These are phyloP conservation scores for Troides helena DNA, from an alignment of 2,888 invertebrate species.

Conservation along the genomic window DNA sequence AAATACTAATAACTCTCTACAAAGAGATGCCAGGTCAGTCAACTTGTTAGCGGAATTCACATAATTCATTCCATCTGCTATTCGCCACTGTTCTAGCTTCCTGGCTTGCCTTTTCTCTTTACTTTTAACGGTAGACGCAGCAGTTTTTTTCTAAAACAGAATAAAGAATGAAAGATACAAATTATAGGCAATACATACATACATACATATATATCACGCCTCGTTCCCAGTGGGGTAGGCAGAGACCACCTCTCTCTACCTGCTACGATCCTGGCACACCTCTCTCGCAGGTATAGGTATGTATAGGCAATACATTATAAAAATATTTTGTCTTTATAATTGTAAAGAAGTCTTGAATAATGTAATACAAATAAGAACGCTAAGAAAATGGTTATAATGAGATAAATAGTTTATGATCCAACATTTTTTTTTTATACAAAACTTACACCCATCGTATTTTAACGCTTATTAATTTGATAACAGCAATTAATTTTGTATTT, in stretches of 20 bases:
- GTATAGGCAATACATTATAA: too few species aligned
- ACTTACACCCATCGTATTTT: not conserved
- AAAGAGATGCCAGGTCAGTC: constrained; percentile 80
- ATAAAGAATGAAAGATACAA: not conserved
- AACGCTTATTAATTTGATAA: not conserved
- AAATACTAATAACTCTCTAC: constrained; percentile 82
- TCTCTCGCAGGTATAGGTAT: too few species aligned
- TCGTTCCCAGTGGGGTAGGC: too few species aligned
- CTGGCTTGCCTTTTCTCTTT: constrained; percentile 83
- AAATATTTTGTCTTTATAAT: not conserved
- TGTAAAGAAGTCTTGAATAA: not conserved
- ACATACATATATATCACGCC: too few species aligned
- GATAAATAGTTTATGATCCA: not conserved
- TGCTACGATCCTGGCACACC: too few species aligned
- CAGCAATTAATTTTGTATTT: not conserved
- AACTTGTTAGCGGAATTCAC: constrained; percentile 82
- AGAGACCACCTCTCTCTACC: too few species aligned
- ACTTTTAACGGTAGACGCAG: constrained; percentile 68
- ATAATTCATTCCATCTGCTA: constrained; percentile 80
- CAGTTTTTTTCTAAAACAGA: constrained; percentile 72
- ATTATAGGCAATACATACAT: too few species aligned
- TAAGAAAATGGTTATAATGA: not conserved
- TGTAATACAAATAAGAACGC: not conserved
- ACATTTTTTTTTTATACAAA: not conserved
- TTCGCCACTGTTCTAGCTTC: constrained; percentile 80